These are phyloP conservation scores for Embidobia sp. DNA, from an alignment of 2,888 invertebrate genomes.

Conservation along the genomic window DNA sequence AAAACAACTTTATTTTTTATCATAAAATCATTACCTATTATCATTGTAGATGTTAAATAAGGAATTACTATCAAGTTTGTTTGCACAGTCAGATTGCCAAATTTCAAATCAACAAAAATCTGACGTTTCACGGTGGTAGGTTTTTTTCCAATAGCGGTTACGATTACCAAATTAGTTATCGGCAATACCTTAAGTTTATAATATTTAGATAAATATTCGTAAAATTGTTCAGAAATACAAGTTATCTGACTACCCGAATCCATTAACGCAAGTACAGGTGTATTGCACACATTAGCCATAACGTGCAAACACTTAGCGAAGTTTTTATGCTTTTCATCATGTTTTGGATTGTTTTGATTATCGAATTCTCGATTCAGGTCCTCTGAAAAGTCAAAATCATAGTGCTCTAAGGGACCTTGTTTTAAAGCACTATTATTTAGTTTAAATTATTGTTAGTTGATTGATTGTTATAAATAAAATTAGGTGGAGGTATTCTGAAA, in stretches of 20 bases:
- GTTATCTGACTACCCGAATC: slow-evolving; percentile 5
- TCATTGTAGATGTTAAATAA: too few species aligned
- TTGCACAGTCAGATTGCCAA: too few species aligned
- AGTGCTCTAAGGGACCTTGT: slow-evolving; percentile 1
- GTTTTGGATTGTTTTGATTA: neutral
- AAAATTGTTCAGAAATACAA: neutral
- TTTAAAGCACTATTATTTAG: slow-evolving; percentile 4
- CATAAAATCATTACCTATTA: too few species aligned
- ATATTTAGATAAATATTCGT: neutral
- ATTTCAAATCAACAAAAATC: neutral
- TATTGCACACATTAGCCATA: neutral
- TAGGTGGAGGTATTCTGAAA: slow-evolving; percentile 22
- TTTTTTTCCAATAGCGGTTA: slow-evolving; percentile 8
- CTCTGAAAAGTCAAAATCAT: slow-evolving; percentile 9
- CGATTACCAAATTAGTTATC: neutral
- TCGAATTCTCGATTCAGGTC: slow-evolving; percentile 2
- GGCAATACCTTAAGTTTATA: neutral
- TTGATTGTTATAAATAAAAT: neutral
- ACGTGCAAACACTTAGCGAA: too few species aligned
- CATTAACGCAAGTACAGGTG: neutral
- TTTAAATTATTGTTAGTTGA: too few species aligned
- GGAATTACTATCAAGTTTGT: too few species aligned
- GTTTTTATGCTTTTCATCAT: neutral
- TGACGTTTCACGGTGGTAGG: neutral
- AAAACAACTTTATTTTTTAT: too few species aligned